phyloP scores from a whole-genome alignment of 2,888 invertebrate genomes.

The Listrodromus nycthemerus region DNA sequence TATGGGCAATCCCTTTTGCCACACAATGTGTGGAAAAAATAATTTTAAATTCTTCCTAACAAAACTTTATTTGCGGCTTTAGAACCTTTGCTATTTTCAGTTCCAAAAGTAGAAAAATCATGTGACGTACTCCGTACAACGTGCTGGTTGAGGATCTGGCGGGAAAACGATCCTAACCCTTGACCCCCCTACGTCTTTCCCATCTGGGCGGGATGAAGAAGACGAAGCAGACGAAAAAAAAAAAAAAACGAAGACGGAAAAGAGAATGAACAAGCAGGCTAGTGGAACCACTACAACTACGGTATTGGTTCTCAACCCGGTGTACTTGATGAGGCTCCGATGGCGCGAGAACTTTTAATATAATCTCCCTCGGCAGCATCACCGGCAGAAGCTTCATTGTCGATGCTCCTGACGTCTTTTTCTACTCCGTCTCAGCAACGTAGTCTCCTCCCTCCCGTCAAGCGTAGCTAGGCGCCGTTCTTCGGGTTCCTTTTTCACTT shows the following conservation, averaged over 20 bases:
- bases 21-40: too few relatives aligned
- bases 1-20: too few relatives aligned
- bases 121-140: too few relatives aligned
- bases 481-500: not conserved
- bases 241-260: conserved; percentile 3
- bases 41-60: too few relatives aligned
- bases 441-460: conserved; percentile 10
- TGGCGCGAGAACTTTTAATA: conserved; percentile 49
- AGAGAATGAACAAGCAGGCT: conserved; percentile 3
- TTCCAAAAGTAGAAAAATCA: too few relatives aligned
- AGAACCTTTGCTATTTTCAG: too few relatives aligned
- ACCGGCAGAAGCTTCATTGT: conserved; percentile 22
- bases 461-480: conserved; percentile 15
- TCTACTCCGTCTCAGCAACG: conserved; percentile 9
- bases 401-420: conserved; percentile 51
- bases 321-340: conserved; percentile 45
- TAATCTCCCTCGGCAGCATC: conserved; percentile 16
- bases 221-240: conserved; percentile 22
- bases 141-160: conserved; percentile 69
- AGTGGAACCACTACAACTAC: conserved; percentile 29
- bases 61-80: too few relatives aligned
- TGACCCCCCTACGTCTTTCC: conserved; percentile 61
- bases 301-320: conserved; percentile 68
- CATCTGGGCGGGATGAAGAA: conserved; percentile 72
- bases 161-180: conserved; percentile 78